Evolutionary conservation across 1,140 invertebrate genomes (phyloP).

Genomic region (Drosophila simulans): DNA sequence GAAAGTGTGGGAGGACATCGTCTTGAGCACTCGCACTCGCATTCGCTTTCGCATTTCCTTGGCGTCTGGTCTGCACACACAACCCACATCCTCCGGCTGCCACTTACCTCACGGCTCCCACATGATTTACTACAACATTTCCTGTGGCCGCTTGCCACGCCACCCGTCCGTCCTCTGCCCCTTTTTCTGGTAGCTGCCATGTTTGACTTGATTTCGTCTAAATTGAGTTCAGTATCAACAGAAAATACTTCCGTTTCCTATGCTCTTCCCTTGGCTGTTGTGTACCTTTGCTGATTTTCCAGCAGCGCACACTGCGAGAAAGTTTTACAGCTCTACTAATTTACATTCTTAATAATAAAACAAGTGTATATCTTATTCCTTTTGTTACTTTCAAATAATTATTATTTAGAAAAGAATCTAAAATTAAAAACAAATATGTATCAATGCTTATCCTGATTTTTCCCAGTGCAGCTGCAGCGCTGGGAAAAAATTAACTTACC

Average conservation of each 20-base stretch:
- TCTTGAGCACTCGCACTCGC: conserved; percentile 59
- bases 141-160: conserved; percentile 40
- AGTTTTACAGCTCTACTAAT: background rate
- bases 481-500: conserved; percentile 36
- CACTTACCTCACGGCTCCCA: conserved; percentile 71
- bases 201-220: conserved; percentile 83
- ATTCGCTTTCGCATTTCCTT: conserved; percentile 60
- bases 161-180: background rate
- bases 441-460: background rate
- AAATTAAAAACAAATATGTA: background rate
- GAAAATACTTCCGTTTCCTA: conserved; percentile 81
- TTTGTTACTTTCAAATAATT: too few species aligned
- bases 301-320: conserved; percentile 21
- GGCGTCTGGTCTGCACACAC: conserved; percentile 51
- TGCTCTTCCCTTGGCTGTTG: conserved; percentile 39
- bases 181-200: conserved; percentile 62
- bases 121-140: conserved; percentile 79
- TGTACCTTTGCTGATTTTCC: conserved; percentile 72
- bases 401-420: background rate
- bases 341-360: too few species aligned
- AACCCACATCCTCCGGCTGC: conserved; percentile 35
- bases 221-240: conserved; percentile 83
- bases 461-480: conserved; percentile 14
- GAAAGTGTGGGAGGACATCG: conserved; percentile 45
- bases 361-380: too few species aligned